phyloP scores from a whole-genome alignment of 2,888 invertebrate genomes.

The Mesorhabditis sp. region DNA sequence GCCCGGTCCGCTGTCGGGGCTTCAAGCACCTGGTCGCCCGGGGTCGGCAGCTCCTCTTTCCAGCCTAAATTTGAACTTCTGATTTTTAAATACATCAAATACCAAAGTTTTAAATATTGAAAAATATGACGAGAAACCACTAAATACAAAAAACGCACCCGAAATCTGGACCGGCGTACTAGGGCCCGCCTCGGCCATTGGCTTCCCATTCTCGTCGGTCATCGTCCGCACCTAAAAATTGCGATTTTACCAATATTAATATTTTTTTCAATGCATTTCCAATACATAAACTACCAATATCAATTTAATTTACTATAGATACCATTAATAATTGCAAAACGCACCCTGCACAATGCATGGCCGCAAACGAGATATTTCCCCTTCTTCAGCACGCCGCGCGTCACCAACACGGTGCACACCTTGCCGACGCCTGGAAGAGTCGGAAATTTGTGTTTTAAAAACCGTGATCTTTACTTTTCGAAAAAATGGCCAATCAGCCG shows the following conservation, averaged over 20 bases:
- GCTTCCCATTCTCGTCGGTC: slow-evolving; percentile 46
- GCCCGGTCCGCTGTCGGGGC: slow-evolving; percentile 71
- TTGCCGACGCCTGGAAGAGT: slow-evolving; percentile 65
- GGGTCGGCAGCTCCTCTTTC: slow-evolving; percentile 76
- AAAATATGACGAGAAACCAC: background rate
- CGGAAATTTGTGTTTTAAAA: background rate
- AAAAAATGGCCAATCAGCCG: too few relatives aligned
- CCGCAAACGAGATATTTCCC: slow-evolving; percentile 76
- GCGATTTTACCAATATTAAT: background rate
- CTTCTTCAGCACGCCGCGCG: slow-evolving; percentile 77
- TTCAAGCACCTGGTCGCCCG: slow-evolving; percentile 82
- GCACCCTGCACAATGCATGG: slow-evolving; percentile 73
- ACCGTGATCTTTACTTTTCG: too few relatives aligned
- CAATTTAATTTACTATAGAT: background rate
- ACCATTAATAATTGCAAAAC: slow-evolving; percentile 54
- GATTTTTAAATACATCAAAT: too few relatives aligned
- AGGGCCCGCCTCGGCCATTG: slow-evolving; percentile 40
- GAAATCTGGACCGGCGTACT: slow-evolving; percentile 39
- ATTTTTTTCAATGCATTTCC: background rate
- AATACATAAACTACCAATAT: background rate
- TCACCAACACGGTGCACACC: slow-evolving; percentile 78
- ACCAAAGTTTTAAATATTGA: background rate
- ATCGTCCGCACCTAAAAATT: slow-evolving; percentile 39
- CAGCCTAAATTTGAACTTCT: slow-evolving; percentile 70
- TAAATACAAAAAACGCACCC: background rate